Conservation (phyloP, 2,888 invertebrate species). For the Taphrorychus bicolor region DNA sequence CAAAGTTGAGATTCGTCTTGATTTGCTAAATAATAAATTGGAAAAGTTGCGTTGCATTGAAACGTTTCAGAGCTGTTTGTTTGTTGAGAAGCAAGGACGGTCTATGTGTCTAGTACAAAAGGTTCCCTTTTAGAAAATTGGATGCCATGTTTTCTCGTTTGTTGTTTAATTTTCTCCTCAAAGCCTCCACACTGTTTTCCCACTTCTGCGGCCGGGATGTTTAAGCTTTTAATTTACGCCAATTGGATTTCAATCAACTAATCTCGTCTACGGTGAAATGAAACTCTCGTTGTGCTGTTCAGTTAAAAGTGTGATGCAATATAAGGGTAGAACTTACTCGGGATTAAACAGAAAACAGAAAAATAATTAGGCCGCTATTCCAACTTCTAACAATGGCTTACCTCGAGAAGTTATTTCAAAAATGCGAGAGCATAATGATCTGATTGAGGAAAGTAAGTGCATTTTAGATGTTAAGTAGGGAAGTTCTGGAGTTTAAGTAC, state of each 20-base stretch:
- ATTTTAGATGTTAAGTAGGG: conserved; percentile 27
- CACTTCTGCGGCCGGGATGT: background rate
- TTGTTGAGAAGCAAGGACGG: conserved; percentile 18
- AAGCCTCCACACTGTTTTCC: background rate
- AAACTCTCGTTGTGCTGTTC: background rate
- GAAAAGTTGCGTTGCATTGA: conserved; percentile 36
- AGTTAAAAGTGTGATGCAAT: background rate
- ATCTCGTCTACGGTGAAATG: background rate
- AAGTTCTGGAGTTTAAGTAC: conserved; percentile 22
- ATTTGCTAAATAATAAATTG: conserved; percentile 38
- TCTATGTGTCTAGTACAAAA: conserved; percentile 11
- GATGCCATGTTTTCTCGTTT: background rate
- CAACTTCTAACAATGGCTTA: conserved; percentile 9
- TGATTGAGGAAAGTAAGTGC: conserved; percentile 26
- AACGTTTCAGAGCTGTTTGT: conserved; percentile 31
- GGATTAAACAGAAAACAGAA: conserved; percentile 2
- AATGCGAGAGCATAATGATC: conserved; percentile 18
- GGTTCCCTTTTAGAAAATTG: background rate
- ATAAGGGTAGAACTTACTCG: background rate
- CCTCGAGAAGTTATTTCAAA: conserved; percentile 17
- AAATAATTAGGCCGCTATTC: conserved; percentile 5
- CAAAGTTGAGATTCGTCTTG: conserved; percentile 32
- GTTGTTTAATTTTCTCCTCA: background rate
- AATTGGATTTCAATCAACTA: background rate
- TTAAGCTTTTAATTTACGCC: background rate